A percentile compares a stretch with the other conserved stretches of the same genome.
Conservation (phyloP, 2,113 vertebrate genomes). For the Calidris pugnax region DNA sequence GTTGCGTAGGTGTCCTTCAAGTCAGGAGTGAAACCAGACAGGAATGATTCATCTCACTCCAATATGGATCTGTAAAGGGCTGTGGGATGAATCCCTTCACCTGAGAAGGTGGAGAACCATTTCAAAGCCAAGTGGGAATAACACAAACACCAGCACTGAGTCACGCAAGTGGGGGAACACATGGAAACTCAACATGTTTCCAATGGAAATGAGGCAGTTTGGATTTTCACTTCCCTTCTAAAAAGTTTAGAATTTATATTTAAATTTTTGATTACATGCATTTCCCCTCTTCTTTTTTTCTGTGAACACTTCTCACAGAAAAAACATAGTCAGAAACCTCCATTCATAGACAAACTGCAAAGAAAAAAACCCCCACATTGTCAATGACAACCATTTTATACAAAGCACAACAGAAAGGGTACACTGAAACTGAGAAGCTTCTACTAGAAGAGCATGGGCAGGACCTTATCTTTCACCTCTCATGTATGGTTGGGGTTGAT, state of each 20-base stretch:
- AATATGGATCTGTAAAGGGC: background rate
- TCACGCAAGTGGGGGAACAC: background rate
- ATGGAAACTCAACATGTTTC: background rate
- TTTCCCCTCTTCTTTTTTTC: background rate
- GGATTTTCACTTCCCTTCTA: background rate
- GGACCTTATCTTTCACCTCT: background rate
- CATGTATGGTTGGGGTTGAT: background rate
- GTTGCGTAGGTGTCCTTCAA: background rate
- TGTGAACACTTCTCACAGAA: background rate
- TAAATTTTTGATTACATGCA: background rate
- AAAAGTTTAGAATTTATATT: conserved; percentile 7
- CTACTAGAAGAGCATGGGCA: background rate
- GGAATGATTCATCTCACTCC: conserved; percentile 51
- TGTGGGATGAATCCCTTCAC: conserved; percentile 36
- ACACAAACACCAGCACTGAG: conserved; percentile 36
- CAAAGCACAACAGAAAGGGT: background rate
- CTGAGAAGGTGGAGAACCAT: conserved; percentile 26
- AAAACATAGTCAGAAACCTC: background rate
- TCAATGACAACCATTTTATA: background rate
- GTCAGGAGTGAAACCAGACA: background rate
- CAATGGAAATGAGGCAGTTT: background rate
- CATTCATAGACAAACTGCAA: background rate
- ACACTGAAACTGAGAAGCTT: background rate
- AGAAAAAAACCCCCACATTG: background rate
- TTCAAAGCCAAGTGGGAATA: conserved; percentile 10